phyloP scores from a whole-genome alignment of 2,797 vertebrate genomes.

The Anguilla megastoma region DNA sequence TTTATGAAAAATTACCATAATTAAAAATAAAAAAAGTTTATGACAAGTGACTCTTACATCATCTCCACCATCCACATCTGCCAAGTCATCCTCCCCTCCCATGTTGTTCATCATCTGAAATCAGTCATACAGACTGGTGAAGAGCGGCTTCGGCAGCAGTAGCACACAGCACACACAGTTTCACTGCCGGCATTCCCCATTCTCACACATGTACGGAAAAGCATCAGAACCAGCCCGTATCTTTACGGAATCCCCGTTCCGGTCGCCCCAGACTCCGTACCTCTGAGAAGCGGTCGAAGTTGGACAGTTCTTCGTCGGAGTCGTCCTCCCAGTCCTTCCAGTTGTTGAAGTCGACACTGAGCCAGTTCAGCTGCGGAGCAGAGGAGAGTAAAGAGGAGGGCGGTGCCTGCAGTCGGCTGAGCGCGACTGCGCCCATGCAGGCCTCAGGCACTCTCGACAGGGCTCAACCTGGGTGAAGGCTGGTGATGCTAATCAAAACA shows the following conservation, averaged over 20 bases:
- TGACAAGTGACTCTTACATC: slow-evolving; percentile 74
- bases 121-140: slow-evolving; percentile 26
- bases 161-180: slow-evolving; percentile 1
- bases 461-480: background rate
- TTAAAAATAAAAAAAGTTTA: background rate
- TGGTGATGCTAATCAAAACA: background rate
- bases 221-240: background rate
- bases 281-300: slow-evolving; percentile 97
- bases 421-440: background rate
- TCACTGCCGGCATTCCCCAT: background rate
- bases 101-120: slow-evolving; percentile 97
- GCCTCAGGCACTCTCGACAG: background rate
- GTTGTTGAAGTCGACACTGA: slow-evolving; percentile 96
- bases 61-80: slow-evolving; percentile 91
- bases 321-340: slow-evolving; percentile 99
- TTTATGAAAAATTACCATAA: background rate
- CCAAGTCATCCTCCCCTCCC: slow-evolving; percentile 91
- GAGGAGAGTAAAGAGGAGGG: background rate
- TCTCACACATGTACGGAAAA: background rate
- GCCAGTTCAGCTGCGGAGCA: slow-evolving; percentile 85
- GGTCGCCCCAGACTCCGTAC: slow-evolving; percentile 55
- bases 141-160: background rate
- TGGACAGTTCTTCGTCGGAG: slow-evolving; percentile 93
- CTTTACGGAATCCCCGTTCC: background rate
- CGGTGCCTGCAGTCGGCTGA: background rate